phyloP scores from a whole-genome alignment of 2,888 invertebrate species.

The Quadriops clusia region DNA sequence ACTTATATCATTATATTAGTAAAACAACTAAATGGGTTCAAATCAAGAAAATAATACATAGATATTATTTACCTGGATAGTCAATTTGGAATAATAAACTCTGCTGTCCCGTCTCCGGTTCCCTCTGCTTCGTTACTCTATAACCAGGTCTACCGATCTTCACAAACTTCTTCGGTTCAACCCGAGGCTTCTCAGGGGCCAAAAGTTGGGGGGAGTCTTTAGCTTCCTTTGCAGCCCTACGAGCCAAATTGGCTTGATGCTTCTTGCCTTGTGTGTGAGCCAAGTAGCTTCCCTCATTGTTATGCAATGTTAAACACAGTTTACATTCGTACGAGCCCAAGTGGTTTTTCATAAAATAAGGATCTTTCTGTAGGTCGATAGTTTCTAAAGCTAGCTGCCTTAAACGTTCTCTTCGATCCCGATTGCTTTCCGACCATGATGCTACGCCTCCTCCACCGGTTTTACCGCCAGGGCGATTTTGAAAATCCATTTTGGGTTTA shows the following conservation, averaged over 20 bases:
- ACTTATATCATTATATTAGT: too few species aligned
- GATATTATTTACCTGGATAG: conserved; percentile 56
- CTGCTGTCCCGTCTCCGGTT: conserved; percentile 90
- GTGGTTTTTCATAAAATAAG: conserved; percentile 99
- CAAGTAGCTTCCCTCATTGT: conserved; percentile 97
- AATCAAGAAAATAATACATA: too few species aligned
- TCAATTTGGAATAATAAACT: conserved; percentile 95
- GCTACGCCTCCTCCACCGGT: conserved; percentile 99
- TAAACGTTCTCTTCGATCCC: conserved; percentile 89
- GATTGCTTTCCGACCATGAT: conserved; percentile 96
- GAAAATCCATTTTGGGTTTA: conserved; percentile 77
- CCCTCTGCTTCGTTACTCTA: conserved; percentile 95
- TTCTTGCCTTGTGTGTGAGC: conserved; percentile 99
- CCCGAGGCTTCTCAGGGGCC: conserved; percentile 89
- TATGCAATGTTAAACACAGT: conserved; percentile 93
- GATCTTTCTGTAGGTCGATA: conserved; percentile 98
- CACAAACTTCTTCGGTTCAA: conserved; percentile 97
- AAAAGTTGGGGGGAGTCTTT: conserved; percentile 92
- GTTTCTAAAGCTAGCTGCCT: conserved; percentile 95
- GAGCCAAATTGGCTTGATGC: conserved; percentile 96
- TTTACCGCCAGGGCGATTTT: conserved; percentile 97
- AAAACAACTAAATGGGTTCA: too few species aligned
- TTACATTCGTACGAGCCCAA: conserved; percentile 95
- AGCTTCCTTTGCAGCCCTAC: conserved; percentile 96
- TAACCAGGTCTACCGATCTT: conserved; percentile 99